Percentiles rank a stretch among this genome's conserved stretches.
Conservation (phyloP, 1,140 invertebrate genomes). For the Drosophila murphyi region DNA sequence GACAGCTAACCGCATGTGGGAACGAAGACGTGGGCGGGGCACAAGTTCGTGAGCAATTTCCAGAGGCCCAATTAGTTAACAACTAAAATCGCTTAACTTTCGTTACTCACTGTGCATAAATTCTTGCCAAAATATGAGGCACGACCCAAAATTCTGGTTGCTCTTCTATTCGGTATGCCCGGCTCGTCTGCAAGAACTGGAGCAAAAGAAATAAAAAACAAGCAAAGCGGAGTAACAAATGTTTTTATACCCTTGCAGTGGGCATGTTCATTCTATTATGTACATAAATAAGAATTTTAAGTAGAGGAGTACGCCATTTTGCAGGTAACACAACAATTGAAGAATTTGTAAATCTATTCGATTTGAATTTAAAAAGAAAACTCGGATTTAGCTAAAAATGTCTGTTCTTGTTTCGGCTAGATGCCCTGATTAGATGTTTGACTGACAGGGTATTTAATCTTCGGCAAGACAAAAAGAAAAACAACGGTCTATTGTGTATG, state of each 20-base stretch:
- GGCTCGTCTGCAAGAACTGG: slow-evolving; percentile 56
- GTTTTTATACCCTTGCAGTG: slow-evolving; percentile 34
- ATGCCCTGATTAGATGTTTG: not conserved
- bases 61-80: slow-evolving; percentile 61
- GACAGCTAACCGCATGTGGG: slow-evolving; percentile 7
- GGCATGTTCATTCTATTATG: not conserved
- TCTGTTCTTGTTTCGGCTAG: too few relatives aligned
- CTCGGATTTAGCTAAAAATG: too few relatives aligned
- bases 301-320: too few relatives aligned
- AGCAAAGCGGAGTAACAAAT: slow-evolving; percentile 49
- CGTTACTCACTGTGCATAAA: slow-evolving; percentile 55
- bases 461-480: not conserved
- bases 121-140: slow-evolving; percentile 61
- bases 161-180: slow-evolving; percentile 49
- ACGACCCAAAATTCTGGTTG: slow-evolving; percentile 2
- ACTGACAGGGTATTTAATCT: slow-evolving; percentile 15
- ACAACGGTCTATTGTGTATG: not conserved
- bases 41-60: not conserved
- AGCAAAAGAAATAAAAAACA: slow-evolving; percentile 35
- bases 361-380: too few relatives aligned
- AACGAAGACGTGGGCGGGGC: not conserved
- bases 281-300: not conserved
- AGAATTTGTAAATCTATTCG: too few relatives aligned
- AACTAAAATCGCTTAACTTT: slow-evolving; percentile 57
- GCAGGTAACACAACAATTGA: too few relatives aligned